Evolutionary conservation across 2,888 invertebrate species (phyloP), one percentile per base, ranked within the genome.

Genomic region (Sinopyrophorus schimmeli): DNA sequence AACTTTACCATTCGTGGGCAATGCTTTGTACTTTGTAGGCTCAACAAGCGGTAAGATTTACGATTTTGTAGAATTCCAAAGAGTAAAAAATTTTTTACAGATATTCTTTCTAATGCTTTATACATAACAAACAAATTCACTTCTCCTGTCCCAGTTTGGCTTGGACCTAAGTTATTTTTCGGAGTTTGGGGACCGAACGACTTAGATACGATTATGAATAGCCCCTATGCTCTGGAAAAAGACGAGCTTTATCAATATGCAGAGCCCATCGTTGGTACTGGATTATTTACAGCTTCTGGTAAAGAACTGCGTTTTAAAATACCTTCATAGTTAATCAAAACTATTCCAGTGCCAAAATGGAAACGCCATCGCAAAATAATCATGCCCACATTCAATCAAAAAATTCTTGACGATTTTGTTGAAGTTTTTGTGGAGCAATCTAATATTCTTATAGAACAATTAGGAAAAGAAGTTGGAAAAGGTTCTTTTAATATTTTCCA

Each of bases 371-470:
- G 85, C 3, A 79, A 79, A 57, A 64, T 81, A 21, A 71, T 86
- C 2, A 75, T 81, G 9, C 82, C 84, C 0, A 77, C 83, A 9
- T 85, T 86, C 64, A 80, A 82, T 63, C 82, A 80, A 63, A 77
- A 77, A 46, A 76, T 82, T 47, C 67, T 85, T 18, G 78, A 83
- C 47, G 77, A 80, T 24, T 84, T 81, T 60, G 73, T 83, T 5
- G 76, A 77, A 2, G 76, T 83, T 3, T 83, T 85, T 63, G 78
- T 77, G 12, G 77, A 80, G 53, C 81, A 85, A 63, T 74, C 80
- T 24, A 66, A 72, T 6, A 74, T 75, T 28, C 64, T 87, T 52
- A 63, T 72, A 0, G 59, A 77, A 1, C 74, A 74, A 27, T 63
- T 84, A 15, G 58, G 66, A 40, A 68, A 70, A 20, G 62, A 68